phyloP scores from a whole-genome alignment of 1,140 invertebrate genomes.

The Drosophila nebulosa region DNA sequence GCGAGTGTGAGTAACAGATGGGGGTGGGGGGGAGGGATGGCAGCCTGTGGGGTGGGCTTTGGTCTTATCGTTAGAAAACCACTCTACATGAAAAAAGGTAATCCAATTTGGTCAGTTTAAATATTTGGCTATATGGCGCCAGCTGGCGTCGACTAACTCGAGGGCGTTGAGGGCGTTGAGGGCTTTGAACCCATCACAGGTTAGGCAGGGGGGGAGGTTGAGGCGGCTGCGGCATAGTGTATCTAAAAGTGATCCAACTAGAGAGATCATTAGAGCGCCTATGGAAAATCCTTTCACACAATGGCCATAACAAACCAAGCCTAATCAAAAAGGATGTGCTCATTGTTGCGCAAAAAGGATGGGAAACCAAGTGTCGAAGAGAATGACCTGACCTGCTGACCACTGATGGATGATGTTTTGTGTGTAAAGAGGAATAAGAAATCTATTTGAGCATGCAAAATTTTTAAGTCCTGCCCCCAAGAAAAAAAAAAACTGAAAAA shows the following conservation, averaged over 20 bases:
- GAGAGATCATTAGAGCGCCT: slow-evolving; percentile 8
- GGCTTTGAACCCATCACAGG: slow-evolving; percentile 27
- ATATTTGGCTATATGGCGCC: slow-evolving; percentile 58
- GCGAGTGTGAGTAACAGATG: slow-evolving; percentile 44
- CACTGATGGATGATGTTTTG: slow-evolving; percentile 1
- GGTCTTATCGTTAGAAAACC: background rate
- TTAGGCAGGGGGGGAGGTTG: background rate
- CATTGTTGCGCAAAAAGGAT: slow-evolving; percentile 76
- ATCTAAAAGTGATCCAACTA: no score
- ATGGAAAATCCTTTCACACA: slow-evolving; percentile 23
- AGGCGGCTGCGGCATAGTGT: background rate
- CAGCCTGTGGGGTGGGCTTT: no score
- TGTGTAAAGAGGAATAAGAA: slow-evolving; percentile 34
- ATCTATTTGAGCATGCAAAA: slow-evolving; percentile 65
- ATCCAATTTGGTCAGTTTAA: slow-evolving; percentile 47
- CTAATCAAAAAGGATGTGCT: slow-evolving; percentile 58
- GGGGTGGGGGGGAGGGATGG: no score
- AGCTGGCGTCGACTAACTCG: background rate
- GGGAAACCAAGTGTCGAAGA: no score
- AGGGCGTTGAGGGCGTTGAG: no score
- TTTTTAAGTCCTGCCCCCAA: slow-evolving; percentile 37
- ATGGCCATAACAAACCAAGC: slow-evolving; percentile 62
- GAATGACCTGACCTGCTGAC: slow-evolving; percentile 41
- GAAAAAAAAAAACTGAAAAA: slow-evolving; percentile 51
- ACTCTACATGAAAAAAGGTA: slow-evolving; percentile 11